Conservation (phyloP, 53 echinoderm and acorn worm genomes). For the Actinopyga echinites region DNA sequence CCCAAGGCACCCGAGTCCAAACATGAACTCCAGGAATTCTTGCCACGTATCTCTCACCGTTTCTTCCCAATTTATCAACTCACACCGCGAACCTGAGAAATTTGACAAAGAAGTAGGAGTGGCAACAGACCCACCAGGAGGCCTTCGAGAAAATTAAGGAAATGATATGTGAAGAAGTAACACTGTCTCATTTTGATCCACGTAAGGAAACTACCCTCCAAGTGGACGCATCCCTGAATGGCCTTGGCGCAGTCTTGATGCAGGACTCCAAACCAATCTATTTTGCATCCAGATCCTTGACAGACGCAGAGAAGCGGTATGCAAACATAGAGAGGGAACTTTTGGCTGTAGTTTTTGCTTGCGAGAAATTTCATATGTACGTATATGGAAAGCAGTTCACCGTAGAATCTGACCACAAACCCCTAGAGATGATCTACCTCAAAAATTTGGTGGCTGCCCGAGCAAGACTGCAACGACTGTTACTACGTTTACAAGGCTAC, state of each 20-base stretch:
- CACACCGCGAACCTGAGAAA: conserved; percentile 51
- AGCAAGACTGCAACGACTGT: conserved; percentile 55
- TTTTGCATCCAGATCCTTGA: conserved; percentile 51
- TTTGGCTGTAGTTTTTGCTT: conserved; percentile 63
- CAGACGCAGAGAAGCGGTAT: conserved; percentile 58
- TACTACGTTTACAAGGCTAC: conserved; percentile 60
- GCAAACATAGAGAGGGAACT: conserved; percentile 64
- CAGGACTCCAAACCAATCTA: conserved; percentile 41
- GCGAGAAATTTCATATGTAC: conserved; percentile 72
- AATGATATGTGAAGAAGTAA: conserved; percentile 45
- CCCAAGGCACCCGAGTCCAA: conserved; percentile 26
- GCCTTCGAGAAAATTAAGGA: conserved; percentile 50
- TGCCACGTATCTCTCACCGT: conserved; percentile 56
- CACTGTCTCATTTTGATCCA: conserved; percentile 53
- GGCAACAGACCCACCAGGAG: conserved; percentile 41
- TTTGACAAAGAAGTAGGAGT: conserved; percentile 48
- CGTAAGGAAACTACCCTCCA: conserved; percentile 51
- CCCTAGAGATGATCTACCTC: conserved; percentile 67
- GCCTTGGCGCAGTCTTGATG: conserved; percentile 32
- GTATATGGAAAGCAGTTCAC: conserved; percentile 67
- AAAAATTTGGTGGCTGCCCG: conserved; percentile 69
- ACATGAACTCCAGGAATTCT: conserved; percentile 54
- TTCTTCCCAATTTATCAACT: conserved; percentile 51
- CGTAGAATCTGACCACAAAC: conserved; percentile 70
- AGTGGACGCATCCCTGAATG: conserved; percentile 56